Evolutionary conservation across 2,113 vertebrate species (phyloP).

Genomic region (Canis aureus): DNA sequence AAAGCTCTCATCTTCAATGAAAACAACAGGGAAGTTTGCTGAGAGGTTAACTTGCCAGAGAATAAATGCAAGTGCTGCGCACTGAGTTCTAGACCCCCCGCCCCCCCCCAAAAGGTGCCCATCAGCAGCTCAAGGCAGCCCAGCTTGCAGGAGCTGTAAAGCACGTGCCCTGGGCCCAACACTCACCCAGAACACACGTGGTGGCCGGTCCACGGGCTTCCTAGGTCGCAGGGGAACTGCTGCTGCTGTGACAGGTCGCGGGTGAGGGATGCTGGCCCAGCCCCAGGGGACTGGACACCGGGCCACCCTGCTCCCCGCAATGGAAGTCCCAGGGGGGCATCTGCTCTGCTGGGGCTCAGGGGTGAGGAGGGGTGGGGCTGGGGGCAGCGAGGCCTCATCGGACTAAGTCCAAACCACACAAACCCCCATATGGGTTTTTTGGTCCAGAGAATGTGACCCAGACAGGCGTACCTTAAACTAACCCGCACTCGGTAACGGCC

Average conservation of each 20-base stretch:
- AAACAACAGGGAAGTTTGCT: slow-evolving; percentile 69
- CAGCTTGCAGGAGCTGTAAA: slow-evolving; percentile 69
- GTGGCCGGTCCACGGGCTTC: slow-evolving; percentile 53
- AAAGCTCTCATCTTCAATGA: slow-evolving; percentile 30
- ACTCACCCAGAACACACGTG: slow-evolving; percentile 44
- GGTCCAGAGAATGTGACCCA: background rate
- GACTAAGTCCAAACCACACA: background rate
- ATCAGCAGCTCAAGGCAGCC: slow-evolving; percentile 57
- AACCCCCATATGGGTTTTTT: background rate
- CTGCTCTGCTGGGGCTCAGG: background rate
- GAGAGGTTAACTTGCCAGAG: slow-evolving; percentile 62
- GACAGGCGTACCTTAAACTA: background rate
- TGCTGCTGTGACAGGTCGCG: slow-evolving; percentile 76
- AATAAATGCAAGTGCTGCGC: slow-evolving; percentile 56
- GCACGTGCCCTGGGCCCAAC: slow-evolving; percentile 34
- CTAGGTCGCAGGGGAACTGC: slow-evolving; percentile 77
- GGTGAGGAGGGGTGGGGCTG: fast-evolving
- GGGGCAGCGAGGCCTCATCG: background rate
- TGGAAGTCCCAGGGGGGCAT: background rate
- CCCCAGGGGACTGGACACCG: slow-evolving; percentile 55
- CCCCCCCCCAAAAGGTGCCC: background rate
- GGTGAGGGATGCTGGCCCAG: slow-evolving; percentile 83
- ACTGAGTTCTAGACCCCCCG: slow-evolving; percentile 75
- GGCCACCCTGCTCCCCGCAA: background rate
- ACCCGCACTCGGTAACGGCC: background rate